A percentile compares a stretch with the other conserved stretches of the same genome.
Conservation (phyloP, 1,140 invertebrate genomes). For the Achroia grisella region DNA sequence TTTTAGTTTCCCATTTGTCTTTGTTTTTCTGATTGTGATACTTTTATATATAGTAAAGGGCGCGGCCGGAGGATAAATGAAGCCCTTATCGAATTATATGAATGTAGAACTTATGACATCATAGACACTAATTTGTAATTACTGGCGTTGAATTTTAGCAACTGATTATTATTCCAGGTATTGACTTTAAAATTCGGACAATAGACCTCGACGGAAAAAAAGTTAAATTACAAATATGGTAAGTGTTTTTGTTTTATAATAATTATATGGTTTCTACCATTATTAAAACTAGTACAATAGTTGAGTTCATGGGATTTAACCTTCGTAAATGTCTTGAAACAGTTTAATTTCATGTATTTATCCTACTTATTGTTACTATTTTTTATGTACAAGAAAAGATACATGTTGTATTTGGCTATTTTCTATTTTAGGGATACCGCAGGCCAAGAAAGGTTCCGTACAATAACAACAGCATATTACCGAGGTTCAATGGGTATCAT, state of each 20-base stretch:
- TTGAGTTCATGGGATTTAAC: too few relatives aligned
- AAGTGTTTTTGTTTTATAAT: constrained; percentile 42
- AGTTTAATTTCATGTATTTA: background rate
- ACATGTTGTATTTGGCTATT: background rate
- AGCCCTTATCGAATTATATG: constrained; percentile 59
- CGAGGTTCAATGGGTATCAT: constrained; percentile 99
- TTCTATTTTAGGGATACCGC: constrained; percentile 87
- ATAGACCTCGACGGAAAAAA: constrained; percentile 98
- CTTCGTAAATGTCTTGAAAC: too few relatives aligned
- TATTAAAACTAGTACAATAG: too few relatives aligned
- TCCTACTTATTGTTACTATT: too few relatives aligned
- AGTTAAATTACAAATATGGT: constrained; percentile 99
- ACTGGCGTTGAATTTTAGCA: constrained; percentile 33
- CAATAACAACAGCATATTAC: constrained; percentile 98
- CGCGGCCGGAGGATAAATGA: constrained; percentile 39
- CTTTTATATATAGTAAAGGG: constrained; percentile 31
- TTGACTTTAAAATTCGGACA: constrained; percentile 99
- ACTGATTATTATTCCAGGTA: constrained; percentile 80
- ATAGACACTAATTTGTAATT: constrained; percentile 69
- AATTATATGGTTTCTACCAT: too few relatives aligned
- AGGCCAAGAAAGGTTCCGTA: constrained; percentile 96
- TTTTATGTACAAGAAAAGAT: too few relatives aligned
- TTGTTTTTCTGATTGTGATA: constrained; percentile 25
- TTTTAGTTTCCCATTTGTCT: constrained; percentile 47
- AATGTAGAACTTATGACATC: constrained; percentile 63